phyloP scores from a whole-genome alignment of 1,140 invertebrate genomes.

The Orius laevigatus region DNA sequence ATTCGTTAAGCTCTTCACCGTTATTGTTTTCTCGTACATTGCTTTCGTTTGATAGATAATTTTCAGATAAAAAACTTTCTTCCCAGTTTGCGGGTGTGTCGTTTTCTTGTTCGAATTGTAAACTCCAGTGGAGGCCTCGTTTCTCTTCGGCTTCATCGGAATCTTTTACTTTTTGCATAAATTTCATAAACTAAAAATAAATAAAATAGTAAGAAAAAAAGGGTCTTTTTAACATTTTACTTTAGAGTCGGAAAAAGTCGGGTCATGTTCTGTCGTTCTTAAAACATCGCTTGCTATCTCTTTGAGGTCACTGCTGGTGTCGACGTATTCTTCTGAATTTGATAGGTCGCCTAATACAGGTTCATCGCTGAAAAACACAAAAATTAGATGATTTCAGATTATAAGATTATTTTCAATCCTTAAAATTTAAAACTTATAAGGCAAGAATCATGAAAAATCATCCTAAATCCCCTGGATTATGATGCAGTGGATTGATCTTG shows the following conservation, averaged over 20 bases:
- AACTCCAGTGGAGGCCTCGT: too few species aligned
- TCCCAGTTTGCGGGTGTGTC: too few species aligned
- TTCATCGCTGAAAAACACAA: conserved; percentile 12
- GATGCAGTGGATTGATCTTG: too few species aligned
- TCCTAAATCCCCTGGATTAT: too few species aligned
- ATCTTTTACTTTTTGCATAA: conserved; percentile 62
- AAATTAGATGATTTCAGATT: conserved; percentile 1
- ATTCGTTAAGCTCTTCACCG: conserved; percentile 31
- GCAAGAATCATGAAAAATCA: too few species aligned
- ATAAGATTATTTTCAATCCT: too few species aligned
- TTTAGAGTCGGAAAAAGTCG: conserved; percentile 16
- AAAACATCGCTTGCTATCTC: conserved; percentile 12
- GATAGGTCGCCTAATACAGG: conserved; percentile 8
- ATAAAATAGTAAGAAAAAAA: conserved; percentile 1
- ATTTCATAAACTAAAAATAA: conserved; percentile 56
- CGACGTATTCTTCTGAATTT: conserved; percentile 14
- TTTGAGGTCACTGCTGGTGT: conserved; percentile 6
- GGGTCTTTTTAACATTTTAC: conserved; percentile 4
- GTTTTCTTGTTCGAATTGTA: too few species aligned
- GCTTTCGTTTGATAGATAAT: conserved; percentile 11
- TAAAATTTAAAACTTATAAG: too few species aligned
- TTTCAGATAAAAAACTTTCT: too few species aligned
- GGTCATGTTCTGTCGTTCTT: conserved; percentile 10
- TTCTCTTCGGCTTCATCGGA: conserved; percentile 26
- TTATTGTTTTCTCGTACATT: conserved; percentile 29